Base-by-base conservation (phyloP, 2,113 vertebrate species). In the Grammomys surdaster region DNA sequence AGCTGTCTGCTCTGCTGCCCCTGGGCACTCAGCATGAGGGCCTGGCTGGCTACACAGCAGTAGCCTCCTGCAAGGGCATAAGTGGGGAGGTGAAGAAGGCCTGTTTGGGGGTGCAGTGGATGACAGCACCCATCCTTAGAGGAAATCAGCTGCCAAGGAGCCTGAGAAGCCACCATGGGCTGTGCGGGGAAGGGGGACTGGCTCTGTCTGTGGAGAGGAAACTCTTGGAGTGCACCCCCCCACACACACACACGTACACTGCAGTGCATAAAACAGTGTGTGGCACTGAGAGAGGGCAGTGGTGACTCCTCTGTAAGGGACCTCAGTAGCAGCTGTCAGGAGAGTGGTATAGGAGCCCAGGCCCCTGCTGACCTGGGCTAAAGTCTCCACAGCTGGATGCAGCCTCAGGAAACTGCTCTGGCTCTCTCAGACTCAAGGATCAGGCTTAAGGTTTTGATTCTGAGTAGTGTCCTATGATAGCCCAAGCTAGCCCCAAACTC, bases 81-180 rank as follows among this genome's bases (percentile, higher is more conserved):
- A 31, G 36, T 1, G 7, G 60, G 60, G 28, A 16, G 48, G 54
- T 16, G 33, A 82, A n/a, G 5, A 19, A 56, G 36, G 82, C 48
- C 8, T 3, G 9, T 48, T 20, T 7, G 48, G 84, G 36, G 19
- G 54, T 63, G 78, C 56, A 46, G 81, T 51, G 78, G 93, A 67
- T 48, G 91, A 56, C 19, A 69, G 56, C 7, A 77, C 7, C 51
- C 8, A 14, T 33, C 77, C 77, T 76, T 69, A 65, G 1, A 67
- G 75, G 91, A 76, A 90, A 24, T 89, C 76, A 13, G 11, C 60
- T 31, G 85, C 86, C 89, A 77, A 43, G 75, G 40, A 56, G 87
- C 60, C 78, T 0, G 36, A 22, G 36, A 14, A 51, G 69, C 75
- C 2, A 24, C 8, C 2, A 56, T 3, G 14, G 82, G 24, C 58